phyloP scores from a whole-genome alignment of 2,113 vertebrate species.

The Sterna hirundo region DNA sequence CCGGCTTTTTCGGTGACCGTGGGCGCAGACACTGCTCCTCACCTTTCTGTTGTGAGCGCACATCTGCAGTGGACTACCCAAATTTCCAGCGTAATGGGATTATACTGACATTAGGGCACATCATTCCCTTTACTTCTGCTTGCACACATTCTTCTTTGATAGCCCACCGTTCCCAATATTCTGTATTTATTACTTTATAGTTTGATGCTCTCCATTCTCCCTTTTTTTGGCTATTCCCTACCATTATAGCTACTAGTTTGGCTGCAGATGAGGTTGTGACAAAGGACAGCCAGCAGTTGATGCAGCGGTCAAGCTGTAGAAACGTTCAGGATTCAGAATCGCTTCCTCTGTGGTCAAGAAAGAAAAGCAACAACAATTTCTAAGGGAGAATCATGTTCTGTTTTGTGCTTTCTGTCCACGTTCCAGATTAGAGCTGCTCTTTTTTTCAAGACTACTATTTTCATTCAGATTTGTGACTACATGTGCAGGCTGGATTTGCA shows the following conservation, averaged over 20 bases:
- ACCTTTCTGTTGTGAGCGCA: not conserved
- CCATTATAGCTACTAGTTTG: not conserved
- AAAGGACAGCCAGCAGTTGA: not conserved
- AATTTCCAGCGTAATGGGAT: not conserved
- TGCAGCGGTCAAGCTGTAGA: not conserved
- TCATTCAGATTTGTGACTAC: not conserved
- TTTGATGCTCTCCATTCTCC: not conserved
- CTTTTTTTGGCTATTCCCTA: not conserved
- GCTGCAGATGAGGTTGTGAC: not conserved
- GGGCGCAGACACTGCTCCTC: not conserved
- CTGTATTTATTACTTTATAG: not conserved
- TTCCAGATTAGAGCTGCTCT: not conserved
- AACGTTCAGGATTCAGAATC: not conserved
- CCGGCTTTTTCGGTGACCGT: not conserved
- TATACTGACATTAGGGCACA: not conserved
- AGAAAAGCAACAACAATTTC: not conserved
- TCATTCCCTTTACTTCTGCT: not conserved
- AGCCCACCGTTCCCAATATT: not conserved
- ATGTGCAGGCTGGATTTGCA: constrained; percentile 25
- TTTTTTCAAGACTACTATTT: not conserved
- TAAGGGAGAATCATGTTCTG: accelerated
- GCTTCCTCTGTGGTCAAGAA: not conserved
- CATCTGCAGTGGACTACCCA: not conserved
- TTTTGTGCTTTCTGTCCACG: not conserved
- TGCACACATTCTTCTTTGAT: not conserved